Base-by-base conservation (phyloP, 2,113 vertebrate species). In the Apeltes quadracus region DNA sequence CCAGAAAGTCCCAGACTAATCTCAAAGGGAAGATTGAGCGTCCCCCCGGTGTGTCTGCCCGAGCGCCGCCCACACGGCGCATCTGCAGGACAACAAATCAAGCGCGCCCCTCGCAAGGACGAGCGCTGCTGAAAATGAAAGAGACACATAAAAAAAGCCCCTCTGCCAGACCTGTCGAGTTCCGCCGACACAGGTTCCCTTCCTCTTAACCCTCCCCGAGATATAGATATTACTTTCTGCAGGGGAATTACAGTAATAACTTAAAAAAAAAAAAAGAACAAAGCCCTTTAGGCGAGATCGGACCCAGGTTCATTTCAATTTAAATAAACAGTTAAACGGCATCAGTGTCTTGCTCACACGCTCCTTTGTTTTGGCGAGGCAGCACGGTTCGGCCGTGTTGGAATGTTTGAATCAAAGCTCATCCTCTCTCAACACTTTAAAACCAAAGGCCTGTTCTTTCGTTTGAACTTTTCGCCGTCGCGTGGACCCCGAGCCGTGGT, bases 171-270 rank as follows among this genome's bases (percentile, higher is more conserved):
- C 50, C 74, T 85, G 84, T 89, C 79, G 82, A 44, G 68, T 65
- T 69, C 79, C 70, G 75, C 69, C 77, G 72, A 15, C 68, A 56
- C 69, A 79, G 34, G 62, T 50, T 67, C 51, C 75, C 39, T 53
- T 83, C 65, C 77, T 76, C 72, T 67, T 84, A 74, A 85, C 70
- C 73, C 76, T 78, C n/a, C 44, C 61, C 22, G 58, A 85, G 77
- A 88, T 84, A 51, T 84, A 91, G 84, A 85, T 87, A 89, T 82
- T 76, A 78, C 66, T 78, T 87, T 85, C 70, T 71, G 46, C 59
- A 62, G 72, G 57, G 59, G 68, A 73, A 83, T 75, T 66, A 72
- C 61, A 61, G 46, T 29, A 29, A 65, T n/a, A 36, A n/a, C 14
- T 12, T 57, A 22, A 48, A 22, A 41, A 25, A 50, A 2, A 10